Base-by-base conservation (phyloP, 2,888 invertebrate species). In the Dione juno region DNA sequence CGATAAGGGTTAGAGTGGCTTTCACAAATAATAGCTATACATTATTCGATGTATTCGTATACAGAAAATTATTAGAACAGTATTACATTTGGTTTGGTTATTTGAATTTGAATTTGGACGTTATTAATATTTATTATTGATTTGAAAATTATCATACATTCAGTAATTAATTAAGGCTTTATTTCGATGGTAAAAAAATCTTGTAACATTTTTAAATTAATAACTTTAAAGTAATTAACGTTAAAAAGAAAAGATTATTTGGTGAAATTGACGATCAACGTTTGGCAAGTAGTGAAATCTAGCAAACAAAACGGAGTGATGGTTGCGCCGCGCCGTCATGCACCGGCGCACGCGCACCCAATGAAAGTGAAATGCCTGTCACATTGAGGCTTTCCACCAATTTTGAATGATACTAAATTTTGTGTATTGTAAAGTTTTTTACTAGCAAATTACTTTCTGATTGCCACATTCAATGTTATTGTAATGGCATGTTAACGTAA, bases 311-410 rank as follows among this genome's bases (percentile, higher is more conserved):
- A 61, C 61, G 61, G 19, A 52, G 59, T 43, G 54, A 63, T 41
- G 50, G 45, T 43, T 53, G 48, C 57, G 69, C 48, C 59, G 48
- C 57, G 69, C 48, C 59, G 73, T 76, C 76, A 75, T 57, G 74
- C 74, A 69, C 70, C 67, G 69, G 66, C 77, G 75, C 74, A 67
- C 71, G 74, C 75, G 74, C 72, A 67, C 67, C 70, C 67, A 54
- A 54, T 16, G 70, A 71, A 71, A 71, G 71, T 71, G 71, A 71
- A 71, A 71, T 11, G 53, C 58, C 59, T 64, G 19, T 59, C 68
- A 37, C 52, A 52, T 21, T 63, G 61, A 61, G 45, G 45, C 53
- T 53, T 63, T 67, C 57, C 67, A 53, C 37, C 63, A 37, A 68
- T 53, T 54, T 45, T 67, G 43, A 37, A 41, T 57, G 54, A 54